These are phyloP conservation scores for Agelas oroides DNA, from an alignment of 37 sponge, comb jelly and placozoan genomes.

Conservation along the genomic window DNA sequence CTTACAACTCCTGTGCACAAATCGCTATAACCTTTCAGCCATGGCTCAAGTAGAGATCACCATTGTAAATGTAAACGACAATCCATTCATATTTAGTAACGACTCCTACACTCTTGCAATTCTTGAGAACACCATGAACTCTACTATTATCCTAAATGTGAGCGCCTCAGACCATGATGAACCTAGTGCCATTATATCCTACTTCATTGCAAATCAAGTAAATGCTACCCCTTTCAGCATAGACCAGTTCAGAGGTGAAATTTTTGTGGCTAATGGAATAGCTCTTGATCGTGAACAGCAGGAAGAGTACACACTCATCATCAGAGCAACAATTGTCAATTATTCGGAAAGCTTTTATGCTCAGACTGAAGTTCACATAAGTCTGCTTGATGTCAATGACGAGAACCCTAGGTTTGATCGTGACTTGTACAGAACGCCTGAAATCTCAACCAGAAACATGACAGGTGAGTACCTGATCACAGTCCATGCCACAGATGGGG, in stretches of 20 bases:
- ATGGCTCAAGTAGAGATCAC: not conserved
- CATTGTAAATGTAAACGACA: constrained; percentile 38
- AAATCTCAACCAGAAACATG: constrained; percentile 17
- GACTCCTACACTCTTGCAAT: constrained; percentile 2
- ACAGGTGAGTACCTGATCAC: constrained; percentile 37
- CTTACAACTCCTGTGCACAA: constrained; percentile 14
- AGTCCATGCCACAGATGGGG: constrained; percentile 52
- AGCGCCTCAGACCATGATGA: constrained; percentile 37
- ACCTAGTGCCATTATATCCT: constrained; percentile 8
- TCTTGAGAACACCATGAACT: constrained; percentile 24
- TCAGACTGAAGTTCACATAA: constrained; percentile 19
- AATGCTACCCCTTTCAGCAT: not conserved
- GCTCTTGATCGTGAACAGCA: constrained; percentile 42
- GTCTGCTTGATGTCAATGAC: constrained; percentile 61
- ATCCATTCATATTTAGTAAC: constrained; percentile 17
- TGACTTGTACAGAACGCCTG: not conserved
- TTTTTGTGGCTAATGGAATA: not conserved
- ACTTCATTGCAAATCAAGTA: not conserved
- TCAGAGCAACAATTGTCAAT: constrained; percentile 5
- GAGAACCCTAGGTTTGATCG: constrained; percentile 25
- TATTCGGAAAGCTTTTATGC: not conserved
- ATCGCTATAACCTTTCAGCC: not conserved
- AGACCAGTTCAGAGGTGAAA: not conserved
- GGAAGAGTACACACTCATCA: constrained; percentile 27
- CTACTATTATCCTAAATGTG: not conserved